phyloP scores from a whole-genome alignment of 2,888 invertebrate species.

The Hyppa rectilinea region DNA sequence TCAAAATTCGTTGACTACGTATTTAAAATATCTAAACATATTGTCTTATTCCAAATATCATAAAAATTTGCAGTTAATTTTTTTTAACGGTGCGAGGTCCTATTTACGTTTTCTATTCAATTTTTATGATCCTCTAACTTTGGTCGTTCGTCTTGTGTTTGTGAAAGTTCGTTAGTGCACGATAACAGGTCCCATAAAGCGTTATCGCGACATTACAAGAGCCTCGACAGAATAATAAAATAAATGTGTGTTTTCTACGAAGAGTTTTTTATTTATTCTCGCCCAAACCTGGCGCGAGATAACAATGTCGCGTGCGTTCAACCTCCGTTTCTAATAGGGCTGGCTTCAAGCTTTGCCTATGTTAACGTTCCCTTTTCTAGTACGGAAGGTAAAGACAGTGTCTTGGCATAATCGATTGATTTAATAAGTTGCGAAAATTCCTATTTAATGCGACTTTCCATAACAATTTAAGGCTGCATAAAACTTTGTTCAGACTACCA shows the following conservation, averaged over 20 bases:
- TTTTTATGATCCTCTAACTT: conserved; percentile 50
- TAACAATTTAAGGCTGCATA: not conserved
- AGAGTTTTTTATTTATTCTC: conserved; percentile 88
- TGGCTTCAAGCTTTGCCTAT: conserved; percentile 32
- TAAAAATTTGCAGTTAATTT: conserved; percentile 46
- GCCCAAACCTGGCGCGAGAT: conserved; percentile 85
- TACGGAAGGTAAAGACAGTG: not conserved
- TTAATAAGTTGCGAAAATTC: not conserved
- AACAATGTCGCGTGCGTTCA: conserved; percentile 88
- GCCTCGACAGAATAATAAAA: conserved; percentile 86
- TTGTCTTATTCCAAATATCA: conserved; percentile 51
- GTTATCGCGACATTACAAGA: conserved; percentile 84
- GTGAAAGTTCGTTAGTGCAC: conserved; percentile 83
- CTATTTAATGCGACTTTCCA: not conserved
- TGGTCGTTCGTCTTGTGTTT: conserved; percentile 43
- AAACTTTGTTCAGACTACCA: not conserved
- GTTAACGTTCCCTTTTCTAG: not conserved
- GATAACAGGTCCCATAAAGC: conserved; percentile 87
- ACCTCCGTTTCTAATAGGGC: conserved; percentile 70
- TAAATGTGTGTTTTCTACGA: conserved; percentile 88
- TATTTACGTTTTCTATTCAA: conserved; percentile 31
- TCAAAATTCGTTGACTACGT: conserved; percentile 57
- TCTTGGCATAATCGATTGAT: not conserved
- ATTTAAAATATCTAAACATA: conserved; percentile 49
- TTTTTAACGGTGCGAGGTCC: conserved; percentile 34